Percentiles rank a stretch among this genome's conserved stretches.
Evolutionary conservation across 2,113 vertebrate species (phyloP).

Genomic region (Mormoops blainvillei): DNA sequence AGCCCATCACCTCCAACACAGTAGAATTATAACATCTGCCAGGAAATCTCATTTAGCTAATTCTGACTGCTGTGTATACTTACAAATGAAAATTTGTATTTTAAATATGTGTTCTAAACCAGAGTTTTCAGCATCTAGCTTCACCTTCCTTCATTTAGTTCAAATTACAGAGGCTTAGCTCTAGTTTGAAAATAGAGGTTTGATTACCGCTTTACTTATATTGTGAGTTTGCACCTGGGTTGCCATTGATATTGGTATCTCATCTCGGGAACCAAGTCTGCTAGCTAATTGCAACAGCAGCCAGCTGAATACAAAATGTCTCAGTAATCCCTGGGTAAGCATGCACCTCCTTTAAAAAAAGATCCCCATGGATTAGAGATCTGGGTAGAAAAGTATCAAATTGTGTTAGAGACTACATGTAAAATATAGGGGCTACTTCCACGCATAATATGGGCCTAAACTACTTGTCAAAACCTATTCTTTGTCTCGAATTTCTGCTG

Average conservation of each 20-base stretch:
- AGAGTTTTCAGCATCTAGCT: not conserved
- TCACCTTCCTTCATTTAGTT: not conserved
- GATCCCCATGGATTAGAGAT: not conserved
- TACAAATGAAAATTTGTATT: not conserved
- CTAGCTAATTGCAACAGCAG: not conserved
- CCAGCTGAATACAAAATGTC: not conserved
- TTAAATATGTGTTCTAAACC: not conserved
- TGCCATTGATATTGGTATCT: not conserved
- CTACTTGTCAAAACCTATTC: not conserved
- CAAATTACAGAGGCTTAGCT: not conserved
- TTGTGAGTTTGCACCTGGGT: not conserved
- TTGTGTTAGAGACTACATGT: not conserved
- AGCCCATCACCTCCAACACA: not conserved
- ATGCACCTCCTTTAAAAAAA: not conserved
- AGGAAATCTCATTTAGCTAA: not conserved
- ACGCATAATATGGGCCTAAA: not conserved
- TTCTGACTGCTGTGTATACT: not conserved
- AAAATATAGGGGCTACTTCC: not conserved
- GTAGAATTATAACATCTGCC: not conserved
- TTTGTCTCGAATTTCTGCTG: not conserved
- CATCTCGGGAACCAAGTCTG: not conserved
- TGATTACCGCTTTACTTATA: not conserved
- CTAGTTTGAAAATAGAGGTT: slow-evolving; percentile 10
- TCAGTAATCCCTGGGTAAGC: not conserved
- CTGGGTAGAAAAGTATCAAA: not conserved